A percentile compares a stretch with the other conserved stretches of the same genome.
Evolutionary conservation across 2,113 vertebrate genomes (phyloP).

Genomic region (Acrocephalus kingi): DNA sequence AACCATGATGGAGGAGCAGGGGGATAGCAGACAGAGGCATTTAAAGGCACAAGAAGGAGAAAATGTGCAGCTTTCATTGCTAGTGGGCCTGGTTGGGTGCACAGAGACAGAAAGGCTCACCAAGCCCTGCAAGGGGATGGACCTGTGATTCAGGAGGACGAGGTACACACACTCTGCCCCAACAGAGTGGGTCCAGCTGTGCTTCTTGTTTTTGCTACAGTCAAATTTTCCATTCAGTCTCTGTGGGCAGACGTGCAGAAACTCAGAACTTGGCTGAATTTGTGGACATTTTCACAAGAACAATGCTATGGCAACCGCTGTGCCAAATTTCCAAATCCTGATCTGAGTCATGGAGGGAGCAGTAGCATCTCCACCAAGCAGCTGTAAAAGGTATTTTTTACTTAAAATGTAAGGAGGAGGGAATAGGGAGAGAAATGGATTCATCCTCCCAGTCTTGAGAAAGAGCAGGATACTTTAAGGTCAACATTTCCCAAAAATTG

Average conservation of each 20-base stretch:
- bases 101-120: background rate
- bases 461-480: background rate
- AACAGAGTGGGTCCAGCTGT: background rate
- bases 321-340: background rate
- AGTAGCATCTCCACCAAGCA: conserved; percentile 3
- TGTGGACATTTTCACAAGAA: background rate
- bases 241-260: background rate
- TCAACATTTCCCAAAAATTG: background rate
- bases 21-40: background rate
- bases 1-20: background rate
- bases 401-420: background rate
- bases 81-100: background rate
- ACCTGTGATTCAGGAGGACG: accelerated
- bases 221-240: background rate
- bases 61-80: background rate
- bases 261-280: background rate
- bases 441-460: background rate
- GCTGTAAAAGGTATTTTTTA: background rate
- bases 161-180: background rate
- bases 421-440: background rate
- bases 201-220: background rate
- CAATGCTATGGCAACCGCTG: background rate
- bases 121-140: background rate
- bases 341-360: background rate
- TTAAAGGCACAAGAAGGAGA: background rate